These are phyloP conservation scores for Drosophila koepferae DNA, from an alignment of 2,888 invertebrate genomes.

Conservation along the genomic window DNA sequence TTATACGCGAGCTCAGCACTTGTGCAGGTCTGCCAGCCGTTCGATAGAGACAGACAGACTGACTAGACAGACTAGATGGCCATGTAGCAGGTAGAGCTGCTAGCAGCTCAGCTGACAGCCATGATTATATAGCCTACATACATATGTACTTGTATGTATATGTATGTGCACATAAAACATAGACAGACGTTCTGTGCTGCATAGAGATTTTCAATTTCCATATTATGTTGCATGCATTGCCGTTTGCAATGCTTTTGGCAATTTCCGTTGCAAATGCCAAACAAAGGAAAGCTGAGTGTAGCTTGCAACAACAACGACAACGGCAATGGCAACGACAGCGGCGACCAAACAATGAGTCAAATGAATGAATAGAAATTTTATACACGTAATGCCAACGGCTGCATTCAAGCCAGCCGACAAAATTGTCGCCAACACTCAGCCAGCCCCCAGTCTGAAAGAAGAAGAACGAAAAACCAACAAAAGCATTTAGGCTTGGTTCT, in stretches of 20 bases:
- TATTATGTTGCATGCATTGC: constrained; percentile 46
- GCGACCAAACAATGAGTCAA: constrained; percentile 54
- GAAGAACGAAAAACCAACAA: not conserved
- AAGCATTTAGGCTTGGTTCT: not conserved
- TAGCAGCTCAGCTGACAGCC: not conserved
- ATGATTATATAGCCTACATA: not conserved
- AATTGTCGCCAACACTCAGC: constrained; percentile 30
- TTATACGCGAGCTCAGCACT: constrained; percentile 1
- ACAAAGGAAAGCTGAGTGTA: constrained; percentile 51
- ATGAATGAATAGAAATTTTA: constrained; percentile 45
- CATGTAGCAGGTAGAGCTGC: constrained; percentile 3
- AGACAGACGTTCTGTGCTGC: constrained; percentile 30
- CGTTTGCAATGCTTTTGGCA: constrained; percentile 47
- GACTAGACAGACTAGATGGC: not conserved
- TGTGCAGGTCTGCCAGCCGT: constrained; percentile 8
- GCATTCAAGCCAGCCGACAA: constrained; percentile 43
- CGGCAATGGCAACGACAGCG: constrained; percentile 16
- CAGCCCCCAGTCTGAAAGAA: not conserved
- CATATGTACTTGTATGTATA: not conserved
- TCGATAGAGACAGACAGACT: constrained; percentile 11
- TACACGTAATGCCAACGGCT: constrained; percentile 13
- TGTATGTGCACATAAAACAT: not conserved
- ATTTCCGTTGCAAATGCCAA: constrained; percentile 61
- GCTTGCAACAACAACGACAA: constrained; percentile 29
- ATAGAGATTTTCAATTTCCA: constrained; percentile 62